A percentile compares a stretch with the other conserved stretches of the same genome.
Evolutionary conservation across 2,113 vertebrate species (phyloP).

Genomic region (Amphiprion percula): DNA sequence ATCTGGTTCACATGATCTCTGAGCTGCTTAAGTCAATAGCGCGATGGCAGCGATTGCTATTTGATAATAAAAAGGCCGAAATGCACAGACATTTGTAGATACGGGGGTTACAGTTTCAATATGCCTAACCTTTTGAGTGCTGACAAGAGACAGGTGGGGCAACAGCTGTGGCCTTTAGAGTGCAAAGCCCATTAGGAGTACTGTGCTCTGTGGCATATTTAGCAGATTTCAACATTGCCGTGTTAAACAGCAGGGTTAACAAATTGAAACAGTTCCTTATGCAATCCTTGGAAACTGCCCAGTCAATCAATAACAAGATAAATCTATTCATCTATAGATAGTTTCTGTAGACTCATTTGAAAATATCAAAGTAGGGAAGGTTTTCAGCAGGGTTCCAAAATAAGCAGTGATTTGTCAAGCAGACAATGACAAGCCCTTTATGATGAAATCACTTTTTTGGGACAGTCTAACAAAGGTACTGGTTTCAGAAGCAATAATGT

Average conservation of each 20-base stretch:
- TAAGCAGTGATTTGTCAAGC: constrained; percentile 17
- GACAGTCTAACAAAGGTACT: constrained; percentile 15
- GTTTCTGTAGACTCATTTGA: constrained; percentile 25
- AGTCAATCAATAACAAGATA: constrained; percentile 29
- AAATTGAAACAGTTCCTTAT: constrained; percentile 8
- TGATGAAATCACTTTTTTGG: constrained; percentile 11
- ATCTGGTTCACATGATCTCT: constrained; percentile 12
- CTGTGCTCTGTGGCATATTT: neutral
- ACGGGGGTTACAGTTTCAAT: constrained; percentile 22
- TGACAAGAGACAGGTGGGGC: constrained; percentile 18
- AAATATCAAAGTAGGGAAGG: constrained; percentile 12
- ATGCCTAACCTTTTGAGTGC: constrained; percentile 18
- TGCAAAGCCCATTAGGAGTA: constrained; percentile 1
- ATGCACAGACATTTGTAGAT: neutral
- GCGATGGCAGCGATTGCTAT: neutral
- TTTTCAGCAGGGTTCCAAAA: constrained; percentile 25
- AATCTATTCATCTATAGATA: constrained; percentile 32
- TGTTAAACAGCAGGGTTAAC: neutral
- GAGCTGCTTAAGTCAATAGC: constrained; percentile 19
- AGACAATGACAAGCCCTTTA: constrained; percentile 13
- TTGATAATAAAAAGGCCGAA: neutral
- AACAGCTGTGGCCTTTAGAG: constrained; percentile 14
- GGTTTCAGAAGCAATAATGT: constrained; percentile 16
- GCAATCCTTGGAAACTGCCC: constrained; percentile 10
- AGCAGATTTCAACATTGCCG: neutral